Conservation (phyloP, 2,113 vertebrate species). For the Corythoichthys haematopterus region DNA sequence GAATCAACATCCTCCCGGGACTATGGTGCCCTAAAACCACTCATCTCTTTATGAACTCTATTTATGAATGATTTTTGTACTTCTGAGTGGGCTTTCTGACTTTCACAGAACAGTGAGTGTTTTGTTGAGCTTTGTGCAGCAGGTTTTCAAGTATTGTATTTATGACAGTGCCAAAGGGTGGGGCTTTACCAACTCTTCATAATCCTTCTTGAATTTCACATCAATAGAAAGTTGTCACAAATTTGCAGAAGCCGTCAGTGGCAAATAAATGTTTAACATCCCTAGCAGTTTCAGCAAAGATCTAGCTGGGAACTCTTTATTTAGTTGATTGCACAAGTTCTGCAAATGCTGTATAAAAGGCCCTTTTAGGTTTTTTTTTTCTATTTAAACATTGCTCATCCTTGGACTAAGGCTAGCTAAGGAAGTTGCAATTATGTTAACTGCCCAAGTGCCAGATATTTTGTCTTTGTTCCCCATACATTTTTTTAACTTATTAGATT, state of each 20-base stretch:
- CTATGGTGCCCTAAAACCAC: conserved; percentile 43
- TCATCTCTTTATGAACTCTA: conserved; percentile 64
- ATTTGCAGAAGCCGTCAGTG: conserved; percentile 20
- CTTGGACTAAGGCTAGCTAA: conserved; percentile 33
- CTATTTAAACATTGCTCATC: conserved; percentile 29
- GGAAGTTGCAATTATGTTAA: conserved; percentile 48
- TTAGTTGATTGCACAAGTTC: conserved; percentile 21
- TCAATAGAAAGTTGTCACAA: conserved; percentile 27
- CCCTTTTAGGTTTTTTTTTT: not conserved
- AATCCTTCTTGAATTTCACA: conserved; percentile 37
- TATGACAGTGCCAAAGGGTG: conserved; percentile 71
- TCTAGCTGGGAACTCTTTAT: conserved; percentile 17
- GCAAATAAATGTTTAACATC: conserved; percentile 13
- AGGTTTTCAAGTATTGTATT: conserved; percentile 54
- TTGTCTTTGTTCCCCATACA: conserved; percentile 9
- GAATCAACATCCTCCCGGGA: conserved; percentile 32
- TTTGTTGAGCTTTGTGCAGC: conserved; percentile 47
- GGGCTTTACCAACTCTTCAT: conserved; percentile 45
- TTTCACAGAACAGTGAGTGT: conserved; percentile 39
- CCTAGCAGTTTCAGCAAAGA: conserved; percentile 7
- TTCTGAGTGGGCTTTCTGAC: conserved; percentile 60
- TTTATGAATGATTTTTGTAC: conserved; percentile 65
- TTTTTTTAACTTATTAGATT: conserved; percentile 1
- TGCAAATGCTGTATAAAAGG: conserved; percentile 11
- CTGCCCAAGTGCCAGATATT: conserved; percentile 63